Evolutionary conservation across 2,797 vertebrate genomes (phyloP).

Genomic region (Acanthurus leucopareius): DNA sequence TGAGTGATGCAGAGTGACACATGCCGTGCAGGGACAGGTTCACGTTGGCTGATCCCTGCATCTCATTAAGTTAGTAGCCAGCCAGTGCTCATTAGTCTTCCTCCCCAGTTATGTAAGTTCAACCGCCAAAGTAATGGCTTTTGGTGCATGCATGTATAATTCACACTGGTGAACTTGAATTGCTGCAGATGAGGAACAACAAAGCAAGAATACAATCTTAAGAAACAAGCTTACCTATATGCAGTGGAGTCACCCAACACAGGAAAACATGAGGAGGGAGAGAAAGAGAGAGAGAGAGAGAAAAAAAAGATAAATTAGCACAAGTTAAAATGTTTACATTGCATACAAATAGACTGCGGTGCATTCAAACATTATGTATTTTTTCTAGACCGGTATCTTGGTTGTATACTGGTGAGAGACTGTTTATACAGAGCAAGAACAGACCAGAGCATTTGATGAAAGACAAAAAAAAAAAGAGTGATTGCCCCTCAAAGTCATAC

Average conservation of each 20-base stretch:
- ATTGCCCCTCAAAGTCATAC: slow-evolving; percentile 18
- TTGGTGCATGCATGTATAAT: slow-evolving; percentile 44
- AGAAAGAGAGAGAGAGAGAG: slow-evolving; percentile 10
- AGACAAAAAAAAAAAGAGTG: neutral
- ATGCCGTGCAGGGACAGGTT: slow-evolving; percentile 48
- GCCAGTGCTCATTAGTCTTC: slow-evolving; percentile 56
- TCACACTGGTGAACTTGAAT: slow-evolving; percentile 12
- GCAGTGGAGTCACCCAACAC: slow-evolving; percentile 29
- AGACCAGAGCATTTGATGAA: slow-evolving; percentile 19
- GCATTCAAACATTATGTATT: neutral
- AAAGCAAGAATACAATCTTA: slow-evolving; percentile 1
- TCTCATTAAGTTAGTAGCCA: slow-evolving; percentile 54
- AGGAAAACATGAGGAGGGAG: slow-evolving; percentile 5
- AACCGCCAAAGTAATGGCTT: slow-evolving; percentile 40
- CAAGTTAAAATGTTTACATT: neutral
- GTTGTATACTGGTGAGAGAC: neutral
- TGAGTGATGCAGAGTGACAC: slow-evolving; percentile 57
- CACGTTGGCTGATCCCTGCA: slow-evolving; percentile 29
- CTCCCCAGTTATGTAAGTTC: slow-evolving; percentile 46
- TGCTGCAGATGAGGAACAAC: slow-evolving; percentile 16
- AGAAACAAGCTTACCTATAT: slow-evolving; percentile 70
- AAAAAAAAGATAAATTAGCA: slow-evolving; percentile 53
- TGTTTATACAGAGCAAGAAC: slow-evolving; percentile 15
- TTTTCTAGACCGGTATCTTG: neutral
- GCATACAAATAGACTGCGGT: slow-evolving; percentile 1